Evolutionary conservation across 2,113 vertebrate species (phyloP), one percentile per base, ranked within the genome.

Genomic region (Nothobranchius kuhntae): DNA sequence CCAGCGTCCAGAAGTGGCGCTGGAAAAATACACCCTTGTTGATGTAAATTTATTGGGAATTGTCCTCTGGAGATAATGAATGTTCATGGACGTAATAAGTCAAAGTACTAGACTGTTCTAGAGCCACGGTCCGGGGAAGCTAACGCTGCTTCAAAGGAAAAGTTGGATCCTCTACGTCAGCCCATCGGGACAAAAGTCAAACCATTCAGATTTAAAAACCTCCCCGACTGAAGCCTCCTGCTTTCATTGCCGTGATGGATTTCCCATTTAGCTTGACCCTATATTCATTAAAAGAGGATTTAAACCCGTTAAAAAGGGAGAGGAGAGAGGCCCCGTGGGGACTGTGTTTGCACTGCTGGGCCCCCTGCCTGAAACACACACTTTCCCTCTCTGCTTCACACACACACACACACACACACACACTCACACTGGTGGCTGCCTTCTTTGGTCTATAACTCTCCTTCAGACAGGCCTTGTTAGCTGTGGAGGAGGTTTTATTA

Each of bases 221-320:
- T 73, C 66, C 65, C 71, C 6, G 56, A 51, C 85, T 73, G 76
- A 77, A 85, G 71, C 71, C 78, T 68, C 74, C 69, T 64, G 68
- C 78, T 82, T 51, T 89, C 86, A 90, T 76, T 53, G 77, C 75
- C 86, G 66, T 89, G 87, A 90, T 90, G 86, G 86, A 91, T 92
- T 91, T 80, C 85, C 73, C 85, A 91, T 92, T 93, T 91, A 91
- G 91, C 89, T 89, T 89, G 86, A 91, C 91, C 91, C 89, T 92
- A 92, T 92, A 93, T 92, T 94, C 92, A 94, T 94, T 94, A 94
- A 93, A 92, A 91, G 86, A 91, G 89, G 91, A 94, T 93, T 94
- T 92, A 89, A 89, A 88, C 86, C 91, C 83, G 89, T 90, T 93
- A 90, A 87, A 89, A 85, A 87, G 84, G 86, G 87, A 88, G 86